phyloP scores from a whole-genome alignment of 2,113 vertebrate species.

The Brachirus orientalis region DNA sequence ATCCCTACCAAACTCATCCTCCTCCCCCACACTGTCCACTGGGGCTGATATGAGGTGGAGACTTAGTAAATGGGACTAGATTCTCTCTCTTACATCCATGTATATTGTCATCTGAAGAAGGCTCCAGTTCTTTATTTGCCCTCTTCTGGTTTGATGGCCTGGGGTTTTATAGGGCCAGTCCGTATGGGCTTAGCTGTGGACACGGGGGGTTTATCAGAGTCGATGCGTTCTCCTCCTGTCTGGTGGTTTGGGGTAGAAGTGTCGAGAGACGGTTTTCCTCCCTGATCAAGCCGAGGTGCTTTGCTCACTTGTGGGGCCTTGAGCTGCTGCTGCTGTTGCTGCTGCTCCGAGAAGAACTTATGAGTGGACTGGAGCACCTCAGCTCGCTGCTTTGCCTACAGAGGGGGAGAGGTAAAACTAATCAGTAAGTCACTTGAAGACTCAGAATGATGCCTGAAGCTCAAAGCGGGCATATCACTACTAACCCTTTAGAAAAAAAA shows the following conservation, averaged over 20 bases:
- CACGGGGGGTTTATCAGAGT: slow-evolving; percentile 85
- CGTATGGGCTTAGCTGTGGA: slow-evolving; percentile 91
- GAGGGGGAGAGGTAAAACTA: slow-evolving; percentile 33
- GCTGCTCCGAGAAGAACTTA: slow-evolving; percentile 97
- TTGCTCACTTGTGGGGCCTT: slow-evolving; percentile 90
- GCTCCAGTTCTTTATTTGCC: slow-evolving; percentile 84
- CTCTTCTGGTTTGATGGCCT: slow-evolving; percentile 98
- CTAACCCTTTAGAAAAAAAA: too few relatives aligned
- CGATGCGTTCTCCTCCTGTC: slow-evolving; percentile 78
- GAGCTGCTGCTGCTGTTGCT: slow-evolving; percentile 81
- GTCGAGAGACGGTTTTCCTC: slow-evolving; percentile 85
- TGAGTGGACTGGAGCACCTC: slow-evolving; percentile 99
- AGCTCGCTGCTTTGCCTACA: slow-evolving; percentile 96
- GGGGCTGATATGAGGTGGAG: slow-evolving; percentile 58
- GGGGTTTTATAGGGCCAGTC: slow-evolving; percentile 99
- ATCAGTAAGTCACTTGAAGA: background rate
- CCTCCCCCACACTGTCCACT: slow-evolving; percentile 41
- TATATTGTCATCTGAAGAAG: slow-evolving; percentile 31
- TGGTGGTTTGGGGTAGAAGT: slow-evolving; percentile 82
- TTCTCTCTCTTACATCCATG: slow-evolving; percentile 53
- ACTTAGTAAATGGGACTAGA: slow-evolving; percentile 47
- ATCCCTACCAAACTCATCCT: slow-evolving; percentile 26
- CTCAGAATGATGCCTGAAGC: too few relatives aligned
- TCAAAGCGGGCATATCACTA: too few relatives aligned
- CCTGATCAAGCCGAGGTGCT: slow-evolving; percentile 84